Percentiles rank a stretch among this genome's conserved stretches.
phyloP scores from a whole-genome alignment of 2,888 invertebrate genomes.

The Theretra japonica region DNA sequence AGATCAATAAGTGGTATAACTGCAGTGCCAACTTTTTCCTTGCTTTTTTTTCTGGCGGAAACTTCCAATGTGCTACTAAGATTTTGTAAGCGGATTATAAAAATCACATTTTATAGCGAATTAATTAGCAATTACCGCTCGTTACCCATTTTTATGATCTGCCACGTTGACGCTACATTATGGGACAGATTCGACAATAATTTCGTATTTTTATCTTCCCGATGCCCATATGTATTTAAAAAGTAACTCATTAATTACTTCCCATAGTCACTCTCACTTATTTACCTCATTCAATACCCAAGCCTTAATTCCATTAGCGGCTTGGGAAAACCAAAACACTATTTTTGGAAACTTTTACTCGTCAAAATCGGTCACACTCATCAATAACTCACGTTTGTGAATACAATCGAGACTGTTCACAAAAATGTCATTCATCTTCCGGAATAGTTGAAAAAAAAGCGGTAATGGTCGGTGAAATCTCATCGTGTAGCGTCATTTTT shows the following conservation, averaged over 20 bases:
- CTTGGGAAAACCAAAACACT: not conserved
- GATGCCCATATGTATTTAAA: not conserved
- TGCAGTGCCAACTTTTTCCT: too few species aligned
- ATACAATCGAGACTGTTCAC: conserved; percentile 9
- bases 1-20: too few species aligned
- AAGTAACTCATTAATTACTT: not conserved
- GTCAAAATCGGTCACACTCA: conserved; percentile 13
- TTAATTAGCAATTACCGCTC: not conserved
- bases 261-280: not conserved
- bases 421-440: conserved; percentile 10
- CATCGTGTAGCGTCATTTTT: conserved; percentile 16
- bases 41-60: too few species aligned
- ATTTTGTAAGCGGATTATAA: not conserved
- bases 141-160: not conserved
- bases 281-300: not conserved
- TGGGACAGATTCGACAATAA: not conserved
- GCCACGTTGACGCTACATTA: not conserved
- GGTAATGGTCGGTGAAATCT: conserved; percentile 21
- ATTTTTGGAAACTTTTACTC: conserved; percentile 14
- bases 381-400: conserved; percentile 12
- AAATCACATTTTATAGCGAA: not conserved
- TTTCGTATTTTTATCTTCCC: not conserved
- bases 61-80: not conserved
- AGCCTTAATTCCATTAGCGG: not conserved
- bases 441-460: conserved; percentile 13